phyloP scores from a whole-genome alignment of 2,797 vertebrate genomes.

The Chelmon rostratus region DNA sequence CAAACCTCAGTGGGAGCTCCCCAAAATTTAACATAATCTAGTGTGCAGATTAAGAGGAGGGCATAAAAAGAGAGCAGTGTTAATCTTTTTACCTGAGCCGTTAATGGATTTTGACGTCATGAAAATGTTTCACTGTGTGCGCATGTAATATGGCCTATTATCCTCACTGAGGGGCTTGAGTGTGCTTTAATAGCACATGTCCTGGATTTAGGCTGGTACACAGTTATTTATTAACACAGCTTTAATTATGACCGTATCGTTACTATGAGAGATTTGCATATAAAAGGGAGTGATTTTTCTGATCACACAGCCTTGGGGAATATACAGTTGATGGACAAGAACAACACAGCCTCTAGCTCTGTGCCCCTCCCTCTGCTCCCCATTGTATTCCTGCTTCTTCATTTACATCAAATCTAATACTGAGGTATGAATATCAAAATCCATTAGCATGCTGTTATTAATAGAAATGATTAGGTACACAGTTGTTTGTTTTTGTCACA shows the following conservation, averaged over 20 bases:
- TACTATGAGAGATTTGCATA: constrained; percentile 58
- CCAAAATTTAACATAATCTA: constrained; percentile 66
- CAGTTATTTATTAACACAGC: constrained; percentile 56
- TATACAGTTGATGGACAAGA: constrained; percentile 50
- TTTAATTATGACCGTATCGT: constrained; percentile 57
- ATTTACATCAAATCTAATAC: constrained; percentile 79
- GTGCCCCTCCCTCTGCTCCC: constrained; percentile 35
- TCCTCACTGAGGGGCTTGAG: constrained; percentile 49
- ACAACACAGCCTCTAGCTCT: constrained; percentile 47
- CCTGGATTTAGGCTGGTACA: constrained; percentile 35
- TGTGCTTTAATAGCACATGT: constrained; percentile 45
- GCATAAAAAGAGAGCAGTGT: constrained; percentile 53
- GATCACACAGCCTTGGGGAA: constrained; percentile 57
- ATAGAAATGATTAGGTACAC: constrained; percentile 73
- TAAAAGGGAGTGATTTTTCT: constrained; percentile 60
- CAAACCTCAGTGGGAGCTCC: constrained; percentile 61
- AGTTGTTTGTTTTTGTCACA: constrained; percentile 67
- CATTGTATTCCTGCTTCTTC: constrained; percentile 66
- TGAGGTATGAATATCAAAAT: constrained; percentile 80
- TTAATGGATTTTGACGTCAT: constrained; percentile 73
- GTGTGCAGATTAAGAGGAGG: constrained; percentile 64
- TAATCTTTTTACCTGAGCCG: constrained; percentile 70
- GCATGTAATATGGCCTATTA: constrained; percentile 50
- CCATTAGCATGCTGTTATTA: constrained; percentile 69
- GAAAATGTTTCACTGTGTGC: constrained; percentile 43